These are phyloP conservation scores for Otolemur garnettii DNA, from an alignment of 2,113 vertebrate species.

Conservation along the genomic window DNA sequence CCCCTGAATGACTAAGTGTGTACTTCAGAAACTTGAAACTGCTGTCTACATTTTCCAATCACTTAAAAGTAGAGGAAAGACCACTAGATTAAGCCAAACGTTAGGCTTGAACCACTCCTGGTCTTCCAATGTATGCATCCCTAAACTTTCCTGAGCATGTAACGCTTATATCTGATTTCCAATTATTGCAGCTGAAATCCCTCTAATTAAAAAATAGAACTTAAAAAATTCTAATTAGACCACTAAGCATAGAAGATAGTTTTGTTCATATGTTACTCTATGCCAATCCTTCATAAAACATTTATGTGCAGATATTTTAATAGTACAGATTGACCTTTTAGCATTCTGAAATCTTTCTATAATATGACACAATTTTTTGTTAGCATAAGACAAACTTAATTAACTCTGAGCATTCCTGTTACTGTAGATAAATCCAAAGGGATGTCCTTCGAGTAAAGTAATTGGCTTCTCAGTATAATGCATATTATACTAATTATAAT, in stretches of 20 bases:
- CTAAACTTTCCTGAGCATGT: neutral
- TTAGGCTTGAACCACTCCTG: neutral
- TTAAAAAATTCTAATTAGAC: slow-evolving; percentile 40
- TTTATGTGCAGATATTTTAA: slow-evolving; percentile 48
- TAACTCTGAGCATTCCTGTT: slow-evolving; percentile 78
- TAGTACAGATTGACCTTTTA: slow-evolving; percentile 60
- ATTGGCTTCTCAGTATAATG: slow-evolving; percentile 67
- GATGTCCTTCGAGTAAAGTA: slow-evolving; percentile 68
- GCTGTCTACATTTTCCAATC: neutral
- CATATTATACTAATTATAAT: slow-evolving; percentile 76
- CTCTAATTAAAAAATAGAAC: slow-evolving; percentile 51
- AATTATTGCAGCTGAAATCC: neutral
- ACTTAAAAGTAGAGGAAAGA: neutral
- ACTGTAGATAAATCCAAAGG: slow-evolving; percentile 78
- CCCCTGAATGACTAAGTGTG: neutral
- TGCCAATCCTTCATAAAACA: slow-evolving; percentile 61
- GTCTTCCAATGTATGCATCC: neutral
- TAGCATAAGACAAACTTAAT: slow-evolving; percentile 79
- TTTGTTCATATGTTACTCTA: slow-evolving; percentile 54
- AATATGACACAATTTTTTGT: slow-evolving; percentile 73
- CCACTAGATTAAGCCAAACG: neutral
- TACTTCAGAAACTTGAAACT: neutral
- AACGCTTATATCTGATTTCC: neutral
- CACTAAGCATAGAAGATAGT: neutral
- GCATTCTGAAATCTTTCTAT: slow-evolving; percentile 67